Percentiles rank a stretch among this genome's conserved stretches.
Evolutionary conservation across 2,797 vertebrate genomes (phyloP).

Genomic region (Acanthurus tractus): DNA sequence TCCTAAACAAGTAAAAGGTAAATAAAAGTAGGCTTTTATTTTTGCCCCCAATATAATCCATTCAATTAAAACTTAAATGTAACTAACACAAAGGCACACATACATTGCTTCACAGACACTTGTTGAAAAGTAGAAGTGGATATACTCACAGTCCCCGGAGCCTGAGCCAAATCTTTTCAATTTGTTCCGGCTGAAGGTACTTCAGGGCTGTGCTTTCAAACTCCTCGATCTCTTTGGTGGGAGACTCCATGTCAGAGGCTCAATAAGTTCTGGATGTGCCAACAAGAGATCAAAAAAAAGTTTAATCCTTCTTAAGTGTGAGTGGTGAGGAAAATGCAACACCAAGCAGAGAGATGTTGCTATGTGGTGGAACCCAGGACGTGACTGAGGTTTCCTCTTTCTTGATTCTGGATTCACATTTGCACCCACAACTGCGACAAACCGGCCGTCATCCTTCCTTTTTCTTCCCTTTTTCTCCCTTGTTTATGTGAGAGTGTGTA

Average conservation of each 20-base stretch:
- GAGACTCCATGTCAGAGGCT: constrained; percentile 92
- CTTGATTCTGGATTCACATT: constrained; percentile 61
- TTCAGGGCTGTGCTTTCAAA: constrained; percentile 98
- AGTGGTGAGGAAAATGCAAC: constrained; percentile 38
- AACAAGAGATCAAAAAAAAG: constrained; percentile 58
- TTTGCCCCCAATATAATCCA: neutral
- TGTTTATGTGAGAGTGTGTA: constrained; percentile 54
- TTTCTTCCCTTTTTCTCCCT: constrained; percentile 28
- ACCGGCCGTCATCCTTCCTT: constrained; percentile 61
- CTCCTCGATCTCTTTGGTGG: constrained; percentile 99
- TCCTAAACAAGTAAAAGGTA: constrained; percentile 12
- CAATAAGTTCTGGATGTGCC: constrained; percentile 48
- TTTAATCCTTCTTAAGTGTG: constrained; percentile 73
- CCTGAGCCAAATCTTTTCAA: constrained; percentile 99
- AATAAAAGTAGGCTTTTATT: constrained; percentile 11
- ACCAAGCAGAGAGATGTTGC: constrained; percentile 30
- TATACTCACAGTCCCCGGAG: constrained; percentile 98
- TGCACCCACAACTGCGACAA: constrained; percentile 56
- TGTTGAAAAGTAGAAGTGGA: constrained; percentile 64
- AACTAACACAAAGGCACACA: constrained; percentile 37
- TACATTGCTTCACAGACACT: constrained; percentile 42
- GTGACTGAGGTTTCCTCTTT: constrained; percentile 63
- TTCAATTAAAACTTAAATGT: neutral
- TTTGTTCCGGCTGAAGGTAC: constrained; percentile 97
- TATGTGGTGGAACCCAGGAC: constrained; percentile 46